phyloP scores from a whole-genome alignment of 1,140 invertebrate genomes.

The Drosophila sp. region DNA sequence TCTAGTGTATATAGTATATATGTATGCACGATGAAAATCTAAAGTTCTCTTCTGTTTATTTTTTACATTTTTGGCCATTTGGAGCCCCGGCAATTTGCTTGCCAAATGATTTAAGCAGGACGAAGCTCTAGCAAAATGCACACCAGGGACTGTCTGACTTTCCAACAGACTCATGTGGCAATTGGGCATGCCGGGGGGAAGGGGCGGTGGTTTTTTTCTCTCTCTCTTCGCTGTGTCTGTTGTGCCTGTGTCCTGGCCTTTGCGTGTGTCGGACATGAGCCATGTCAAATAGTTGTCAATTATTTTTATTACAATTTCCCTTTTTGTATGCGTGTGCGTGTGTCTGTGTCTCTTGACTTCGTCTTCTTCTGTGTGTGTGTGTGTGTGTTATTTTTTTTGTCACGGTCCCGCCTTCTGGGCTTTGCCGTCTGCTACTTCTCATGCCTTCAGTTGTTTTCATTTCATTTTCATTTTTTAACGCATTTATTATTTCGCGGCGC shows the following conservation, averaged over 20 bases:
- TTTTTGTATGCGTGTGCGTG: conserved; percentile 30
- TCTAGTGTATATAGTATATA: neutral
- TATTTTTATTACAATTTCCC: conserved; percentile 80
- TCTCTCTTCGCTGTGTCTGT: neutral
- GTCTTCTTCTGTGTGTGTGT: neutral
- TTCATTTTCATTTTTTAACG: conserved; percentile 42
- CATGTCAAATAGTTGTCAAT: conserved; percentile 82
- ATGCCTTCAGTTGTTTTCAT: conserved; percentile 15
- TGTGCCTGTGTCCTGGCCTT: conserved; percentile 53
- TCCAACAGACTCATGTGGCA: no score
- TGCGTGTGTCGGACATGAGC: conserved; percentile 75
- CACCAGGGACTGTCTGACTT: conserved; percentile 54
- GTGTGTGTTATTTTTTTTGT: conserved; percentile 3
- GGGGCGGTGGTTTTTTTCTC: neutral
- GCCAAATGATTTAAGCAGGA: conserved; percentile 44
- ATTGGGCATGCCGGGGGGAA: no score
- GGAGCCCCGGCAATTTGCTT: conserved; percentile 11
- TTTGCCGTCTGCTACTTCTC: neutral
- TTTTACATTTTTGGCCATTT: neutral
- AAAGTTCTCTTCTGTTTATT: neutral
- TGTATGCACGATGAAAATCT: neutral
- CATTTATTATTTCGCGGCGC: conserved; percentile 71
- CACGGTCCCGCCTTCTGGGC: conserved; percentile 25
- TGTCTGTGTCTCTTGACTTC: conserved; percentile 26
- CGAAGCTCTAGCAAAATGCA: conserved; percentile 62